Conservation (phyloP, 1,140 invertebrate species). For the Atta cephalotes region DNA sequence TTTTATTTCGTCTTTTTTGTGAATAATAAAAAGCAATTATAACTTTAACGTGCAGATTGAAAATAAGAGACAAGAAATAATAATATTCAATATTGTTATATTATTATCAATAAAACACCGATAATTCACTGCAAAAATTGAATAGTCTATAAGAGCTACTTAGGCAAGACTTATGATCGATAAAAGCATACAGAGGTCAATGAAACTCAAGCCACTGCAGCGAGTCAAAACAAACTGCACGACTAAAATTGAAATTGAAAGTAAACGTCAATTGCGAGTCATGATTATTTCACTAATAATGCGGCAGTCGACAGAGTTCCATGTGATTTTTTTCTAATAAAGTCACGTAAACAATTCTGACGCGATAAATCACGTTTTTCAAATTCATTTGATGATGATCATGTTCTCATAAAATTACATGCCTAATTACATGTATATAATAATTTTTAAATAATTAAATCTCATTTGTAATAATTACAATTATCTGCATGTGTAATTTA, state of each 20-base stretch:
- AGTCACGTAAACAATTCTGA: background rate
- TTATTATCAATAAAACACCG: background rate
- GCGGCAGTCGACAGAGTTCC: background rate
- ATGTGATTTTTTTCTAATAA: slow-evolving; percentile 21
- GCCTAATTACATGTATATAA: no score
- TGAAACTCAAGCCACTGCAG: background rate
- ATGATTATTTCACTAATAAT: slow-evolving; percentile 35
- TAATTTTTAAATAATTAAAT: no score
- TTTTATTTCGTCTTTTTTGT: slow-evolving; percentile 7
- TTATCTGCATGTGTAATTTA: no score
- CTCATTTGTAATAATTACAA: no score
- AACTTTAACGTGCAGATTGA: background rate
- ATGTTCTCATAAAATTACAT: no score
- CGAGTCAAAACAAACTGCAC: slow-evolving; percentile 13
- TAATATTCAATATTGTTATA: background rate
- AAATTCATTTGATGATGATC: no score
- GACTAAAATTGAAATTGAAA: slow-evolving; percentile 17
- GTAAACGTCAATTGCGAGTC: background rate
- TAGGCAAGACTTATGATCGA: background rate
- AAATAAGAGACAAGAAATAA: slow-evolving; percentile 8
- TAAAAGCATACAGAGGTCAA: background rate
- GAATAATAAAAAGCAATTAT: background rate
- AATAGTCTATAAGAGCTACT: background rate
- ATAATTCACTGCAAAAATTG: slow-evolving; percentile 7
- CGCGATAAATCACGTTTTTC: background rate